Percentiles rank a stretch among this genome's conserved stretches.
phyloP scores from a whole-genome alignment of 1,140 invertebrate species.

The Drosophila parabipectinata region DNA sequence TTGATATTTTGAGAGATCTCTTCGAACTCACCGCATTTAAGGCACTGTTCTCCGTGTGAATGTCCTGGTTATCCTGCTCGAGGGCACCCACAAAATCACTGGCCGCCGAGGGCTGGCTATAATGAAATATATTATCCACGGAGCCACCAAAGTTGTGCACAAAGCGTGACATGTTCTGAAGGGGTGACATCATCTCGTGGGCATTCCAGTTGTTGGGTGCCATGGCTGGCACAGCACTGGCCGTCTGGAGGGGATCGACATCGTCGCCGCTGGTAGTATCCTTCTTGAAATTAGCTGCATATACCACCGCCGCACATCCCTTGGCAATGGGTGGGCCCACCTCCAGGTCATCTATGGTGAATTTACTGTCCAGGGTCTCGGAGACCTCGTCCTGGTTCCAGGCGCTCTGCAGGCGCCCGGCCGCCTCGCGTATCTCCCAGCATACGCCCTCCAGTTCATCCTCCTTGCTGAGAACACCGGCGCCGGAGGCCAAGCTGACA shows the following conservation, averaged over 20 bases:
- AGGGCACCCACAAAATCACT: conserved; percentile 57
- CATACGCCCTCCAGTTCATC: conserved; percentile 92
- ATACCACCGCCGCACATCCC: conserved; percentile 93
- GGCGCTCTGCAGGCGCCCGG: conserved; percentile 87
- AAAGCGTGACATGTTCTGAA: conserved; percentile 82
- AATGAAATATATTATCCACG: conserved; percentile 73
- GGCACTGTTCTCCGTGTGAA: background rate
- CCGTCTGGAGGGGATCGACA: background rate
- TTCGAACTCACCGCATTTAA: conserved; percentile 6
- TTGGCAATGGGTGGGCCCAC: conserved; percentile 91
- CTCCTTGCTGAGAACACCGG: conserved; percentile 90
- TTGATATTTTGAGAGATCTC: background rate
- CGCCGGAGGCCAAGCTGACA: conserved; percentile 89
- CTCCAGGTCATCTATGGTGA: conserved; percentile 87
- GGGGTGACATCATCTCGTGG: conserved; percentile 71
- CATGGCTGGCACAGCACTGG: conserved; percentile 1
- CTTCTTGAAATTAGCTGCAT: conserved; percentile 87
- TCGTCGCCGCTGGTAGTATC: background rate
- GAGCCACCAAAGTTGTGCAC: conserved; percentile 83
- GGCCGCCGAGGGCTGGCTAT: conserved; percentile 64
- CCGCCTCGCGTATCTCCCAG: conserved; percentile 90
- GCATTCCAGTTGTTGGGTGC: conserved; percentile 29
- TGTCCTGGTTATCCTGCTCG: conserved; percentile 16
- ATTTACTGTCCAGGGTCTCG: conserved; percentile 73
- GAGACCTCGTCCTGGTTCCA: conserved; percentile 85